Evolutionary conservation across 2,888 invertebrate genomes (phyloP).

Genomic region (Strigamia crassipes): DNA sequence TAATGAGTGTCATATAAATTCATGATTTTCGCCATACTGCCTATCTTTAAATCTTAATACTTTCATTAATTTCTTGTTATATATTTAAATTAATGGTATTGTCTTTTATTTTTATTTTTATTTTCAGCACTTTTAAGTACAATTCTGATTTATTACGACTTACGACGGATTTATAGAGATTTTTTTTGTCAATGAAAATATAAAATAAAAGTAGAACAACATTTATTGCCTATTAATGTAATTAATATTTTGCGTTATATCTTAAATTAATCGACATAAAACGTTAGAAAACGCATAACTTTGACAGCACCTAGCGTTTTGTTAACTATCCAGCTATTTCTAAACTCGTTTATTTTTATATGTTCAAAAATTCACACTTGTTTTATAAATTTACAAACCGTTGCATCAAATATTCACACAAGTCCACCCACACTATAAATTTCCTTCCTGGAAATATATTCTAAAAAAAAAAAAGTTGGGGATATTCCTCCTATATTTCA

Average conservation of each 20-base stretch:
- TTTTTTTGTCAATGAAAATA: too few relatives aligned
- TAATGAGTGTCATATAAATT: constrained; percentile 27
- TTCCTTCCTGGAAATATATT: neutral
- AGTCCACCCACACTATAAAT: constrained; percentile 6
- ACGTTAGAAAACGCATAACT: too few relatives aligned
- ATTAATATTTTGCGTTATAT: too few relatives aligned
- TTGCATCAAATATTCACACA: neutral
- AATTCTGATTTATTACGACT: neutral
- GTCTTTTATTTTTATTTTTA: neutral
- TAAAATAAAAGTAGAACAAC: too few relatives aligned
- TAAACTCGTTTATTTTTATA: neutral
- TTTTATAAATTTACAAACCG: neutral
- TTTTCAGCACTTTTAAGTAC: neutral
- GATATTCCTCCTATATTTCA: constrained; percentile 13
- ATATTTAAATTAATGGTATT: neutral
- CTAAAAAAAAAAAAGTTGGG: neutral
- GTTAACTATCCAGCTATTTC: neutral
- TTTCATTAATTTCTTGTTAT: neutral
- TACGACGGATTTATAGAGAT: neutral
- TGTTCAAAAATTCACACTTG: neutral
- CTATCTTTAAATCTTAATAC: neutral
- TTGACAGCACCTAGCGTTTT: too few relatives aligned
- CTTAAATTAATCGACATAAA: too few relatives aligned
- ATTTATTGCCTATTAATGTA: too few relatives aligned
- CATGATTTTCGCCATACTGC: neutral